Percentiles rank a stretch among this genome's conserved stretches.
Evolutionary conservation across 2,113 vertebrate species (phyloP).

Genomic region (Oryzias curvinotus): DNA sequence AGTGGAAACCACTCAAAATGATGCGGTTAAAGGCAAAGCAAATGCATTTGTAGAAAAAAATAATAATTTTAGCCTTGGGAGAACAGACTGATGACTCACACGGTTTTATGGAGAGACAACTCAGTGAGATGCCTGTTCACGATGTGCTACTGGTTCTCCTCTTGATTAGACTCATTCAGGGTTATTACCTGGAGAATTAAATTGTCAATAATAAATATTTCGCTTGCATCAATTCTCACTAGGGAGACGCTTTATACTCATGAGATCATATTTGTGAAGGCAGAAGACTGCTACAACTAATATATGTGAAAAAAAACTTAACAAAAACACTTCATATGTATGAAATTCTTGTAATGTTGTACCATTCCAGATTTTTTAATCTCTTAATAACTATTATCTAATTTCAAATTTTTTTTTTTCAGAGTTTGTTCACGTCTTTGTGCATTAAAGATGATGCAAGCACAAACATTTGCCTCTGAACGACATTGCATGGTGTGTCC

Average conservation of each 20-base stretch:
- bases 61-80: neutral
- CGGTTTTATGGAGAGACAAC: slow-evolving; percentile 2
- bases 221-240: no score
- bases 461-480: neutral
- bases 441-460: neutral
- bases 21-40: slow-evolving; percentile 3
- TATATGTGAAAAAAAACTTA: no score
- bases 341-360: no score
- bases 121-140: neutral
- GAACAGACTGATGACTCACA: slow-evolving; percentile 12
- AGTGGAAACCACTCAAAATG: slow-evolving; percentile 9
- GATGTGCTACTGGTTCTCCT: slow-evolving; percentile 1
- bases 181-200: no score
- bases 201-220: no score
- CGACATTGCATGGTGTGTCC: neutral
- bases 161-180: no score
- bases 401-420: neutral
- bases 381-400: neutral
- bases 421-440: neutral
- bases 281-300: no score
- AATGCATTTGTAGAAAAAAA: slow-evolving; percentile 12
- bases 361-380: neutral
- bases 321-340: no score
- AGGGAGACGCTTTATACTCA: no score
- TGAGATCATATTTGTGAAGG: no score